A percentile compares a stretch with the other conserved stretches of the same genome.
Evolutionary conservation across 2,113 vertebrate species (phyloP).

Genomic region (Castor canadensis): DNA sequence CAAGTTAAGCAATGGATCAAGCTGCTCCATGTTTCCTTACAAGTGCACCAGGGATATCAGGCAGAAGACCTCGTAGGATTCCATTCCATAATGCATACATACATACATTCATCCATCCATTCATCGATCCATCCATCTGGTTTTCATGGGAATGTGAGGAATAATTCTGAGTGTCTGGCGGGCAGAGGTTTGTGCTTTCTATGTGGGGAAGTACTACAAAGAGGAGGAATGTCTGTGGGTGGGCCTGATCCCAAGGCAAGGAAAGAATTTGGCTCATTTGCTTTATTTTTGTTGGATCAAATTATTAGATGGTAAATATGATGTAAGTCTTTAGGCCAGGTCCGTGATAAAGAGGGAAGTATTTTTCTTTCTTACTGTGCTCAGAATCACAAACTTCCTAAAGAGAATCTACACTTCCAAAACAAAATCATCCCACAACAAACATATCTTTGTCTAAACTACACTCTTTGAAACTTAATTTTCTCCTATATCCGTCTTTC

Average conservation of each 20-base stretch:
- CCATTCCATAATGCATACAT: background rate
- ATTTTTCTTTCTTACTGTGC: background rate
- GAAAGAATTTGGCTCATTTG: background rate
- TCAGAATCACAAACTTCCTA: background rate
- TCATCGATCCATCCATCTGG: background rate
- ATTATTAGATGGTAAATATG: slow-evolving; percentile 20
- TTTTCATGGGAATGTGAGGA: background rate
- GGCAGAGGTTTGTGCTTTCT: background rate
- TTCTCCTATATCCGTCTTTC: background rate
- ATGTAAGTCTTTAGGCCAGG: background rate
- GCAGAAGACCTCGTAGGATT: background rate
- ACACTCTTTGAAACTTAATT: background rate
- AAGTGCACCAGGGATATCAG: background rate
- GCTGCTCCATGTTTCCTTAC: background rate
- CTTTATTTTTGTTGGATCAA: slow-evolving; percentile 8
- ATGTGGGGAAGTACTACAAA: background rate
- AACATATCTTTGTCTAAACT: background rate
- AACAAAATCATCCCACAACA: background rate
- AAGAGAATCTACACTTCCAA: background rate
- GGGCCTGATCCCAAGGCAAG: background rate
- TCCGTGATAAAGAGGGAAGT: background rate
- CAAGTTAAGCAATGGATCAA: background rate
- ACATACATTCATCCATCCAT: background rate
- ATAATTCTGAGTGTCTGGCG: background rate
- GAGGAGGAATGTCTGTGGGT: background rate